phyloP scores from a whole-genome alignment of 2,888 invertebrate genomes.

The Drosophila neutralis region DNA sequence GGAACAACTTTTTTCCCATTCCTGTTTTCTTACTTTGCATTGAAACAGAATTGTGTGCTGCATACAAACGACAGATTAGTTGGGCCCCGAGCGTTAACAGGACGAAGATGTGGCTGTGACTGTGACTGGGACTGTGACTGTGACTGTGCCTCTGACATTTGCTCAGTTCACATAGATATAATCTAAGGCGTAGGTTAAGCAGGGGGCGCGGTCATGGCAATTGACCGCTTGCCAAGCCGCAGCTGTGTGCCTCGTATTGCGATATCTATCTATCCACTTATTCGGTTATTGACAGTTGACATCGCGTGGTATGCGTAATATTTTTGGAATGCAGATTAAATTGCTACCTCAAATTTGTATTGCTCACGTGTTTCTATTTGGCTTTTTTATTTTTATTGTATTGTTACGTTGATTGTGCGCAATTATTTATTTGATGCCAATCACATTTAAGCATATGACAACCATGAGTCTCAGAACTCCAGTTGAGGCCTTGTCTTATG shows the following conservation, averaged over 20 bases:
- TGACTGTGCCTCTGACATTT: slow-evolving; percentile 7
- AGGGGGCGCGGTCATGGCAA: slow-evolving; percentile 8
- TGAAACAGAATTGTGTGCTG: slow-evolving; percentile 51
- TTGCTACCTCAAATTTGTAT: slow-evolving; percentile 36
- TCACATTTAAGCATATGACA: slow-evolving; percentile 30
- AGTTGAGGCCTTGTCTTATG: slow-evolving; percentile 5
- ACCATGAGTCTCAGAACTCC: slow-evolving; percentile 18
- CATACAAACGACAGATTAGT: slow-evolving; percentile 73
- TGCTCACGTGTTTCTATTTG: slow-evolving; percentile 12
- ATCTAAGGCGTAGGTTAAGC: slow-evolving; percentile 39
- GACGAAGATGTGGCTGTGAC: slow-evolving; percentile 18
- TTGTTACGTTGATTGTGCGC: slow-evolving; percentile 28
- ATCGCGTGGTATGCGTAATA: slow-evolving; percentile 70
- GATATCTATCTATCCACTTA: slow-evolving; percentile 21
- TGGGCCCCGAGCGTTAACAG: slow-evolving; percentile 44
- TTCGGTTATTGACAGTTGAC: slow-evolving; percentile 43
- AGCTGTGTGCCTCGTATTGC: slow-evolving; percentile 19
- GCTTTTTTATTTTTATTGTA: slow-evolving; percentile 8
- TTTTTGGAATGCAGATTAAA: slow-evolving; percentile 50
- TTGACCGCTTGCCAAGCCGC: slow-evolving; percentile 19
- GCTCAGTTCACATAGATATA: slow-evolving; percentile 17
- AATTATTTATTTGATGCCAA: slow-evolving; percentile 51
- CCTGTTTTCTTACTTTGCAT: slow-evolving; percentile 5
- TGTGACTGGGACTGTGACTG: slow-evolving; percentile 19
- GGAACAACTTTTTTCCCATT: slow-evolving; percentile 13